Evolutionary conservation across 1,140 invertebrate genomes (phyloP).

Genomic region (Papilio polytes): DNA sequence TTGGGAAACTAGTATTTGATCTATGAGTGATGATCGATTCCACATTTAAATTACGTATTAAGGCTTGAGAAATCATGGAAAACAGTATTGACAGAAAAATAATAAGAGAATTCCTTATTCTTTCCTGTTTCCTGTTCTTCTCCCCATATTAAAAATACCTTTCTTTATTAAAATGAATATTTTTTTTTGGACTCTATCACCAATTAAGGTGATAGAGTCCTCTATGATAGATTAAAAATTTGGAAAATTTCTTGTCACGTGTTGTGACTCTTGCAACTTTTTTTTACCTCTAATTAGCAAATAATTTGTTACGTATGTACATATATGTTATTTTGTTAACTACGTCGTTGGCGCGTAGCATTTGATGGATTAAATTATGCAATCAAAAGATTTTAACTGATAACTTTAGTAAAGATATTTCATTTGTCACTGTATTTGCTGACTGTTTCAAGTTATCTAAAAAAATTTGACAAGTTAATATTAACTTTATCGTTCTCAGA

Average conservation of each 20-base stretch:
- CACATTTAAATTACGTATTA: background rate
- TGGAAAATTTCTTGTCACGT: background rate
- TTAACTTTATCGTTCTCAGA: background rate
- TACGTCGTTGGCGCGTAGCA: background rate
- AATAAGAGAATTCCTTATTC: too few relatives aligned
- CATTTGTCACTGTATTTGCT: slow-evolving; percentile 6
- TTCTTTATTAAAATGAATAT: too few relatives aligned
- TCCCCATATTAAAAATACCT: too few relatives aligned
- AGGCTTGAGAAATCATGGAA: too few relatives aligned
- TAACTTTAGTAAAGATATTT: background rate
- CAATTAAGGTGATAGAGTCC: too few relatives aligned
- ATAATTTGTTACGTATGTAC: background rate
- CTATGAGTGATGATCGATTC: background rate
- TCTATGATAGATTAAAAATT: too few relatives aligned
- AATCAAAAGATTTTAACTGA: slow-evolving; percentile 16
- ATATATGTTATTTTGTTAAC: too few relatives aligned
- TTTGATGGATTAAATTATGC: background rate
- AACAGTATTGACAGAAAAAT: too few relatives aligned
- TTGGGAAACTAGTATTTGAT: background rate
- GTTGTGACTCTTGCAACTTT: background rate
- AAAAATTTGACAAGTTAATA: background rate
- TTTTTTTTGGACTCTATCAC: too few relatives aligned
- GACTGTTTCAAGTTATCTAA: background rate
- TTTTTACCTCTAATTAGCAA: background rate
- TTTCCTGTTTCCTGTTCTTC: too few relatives aligned